Conservation (phyloP, 2,113 vertebrate genomes). For the Felis catus region F.catus_Fca126_mat1.0 CM031419.1:50245001-50245500, state of each 20-base stretch:
- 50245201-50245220: not conserved
- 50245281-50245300: conserved; percentile 58
- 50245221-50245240: not conserved
- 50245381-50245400: not conserved
- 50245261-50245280: not conserved
- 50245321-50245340: not conserved
- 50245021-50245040: not conserved
- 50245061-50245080: conserved; percentile 68
- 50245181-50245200: not conserved
- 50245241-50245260: conserved; percentile 48
- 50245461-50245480: conserved; percentile 50
- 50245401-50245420: conserved; percentile 20
- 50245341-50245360: not conserved
- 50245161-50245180: conserved; percentile 38
- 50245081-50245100: conserved; percentile 71
- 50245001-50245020: not conserved
- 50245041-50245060: not conserved
- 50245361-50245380: not conserved
- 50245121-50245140: not conserved
- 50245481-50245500: conserved; percentile 27
- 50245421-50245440: conserved; percentile 65
- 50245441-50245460: conserved; percentile 52
- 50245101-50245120: conserved; percentile 40
- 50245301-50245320: not conserved
- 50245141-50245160: conserved; percentile 54